Percentiles rank a stretch among this genome's conserved stretches.
These are phyloP conservation scores for Rhopalosiphum nymphaeae DNA, from an alignment of 2,888 invertebrate species.

Conservation along the genomic window DNA sequence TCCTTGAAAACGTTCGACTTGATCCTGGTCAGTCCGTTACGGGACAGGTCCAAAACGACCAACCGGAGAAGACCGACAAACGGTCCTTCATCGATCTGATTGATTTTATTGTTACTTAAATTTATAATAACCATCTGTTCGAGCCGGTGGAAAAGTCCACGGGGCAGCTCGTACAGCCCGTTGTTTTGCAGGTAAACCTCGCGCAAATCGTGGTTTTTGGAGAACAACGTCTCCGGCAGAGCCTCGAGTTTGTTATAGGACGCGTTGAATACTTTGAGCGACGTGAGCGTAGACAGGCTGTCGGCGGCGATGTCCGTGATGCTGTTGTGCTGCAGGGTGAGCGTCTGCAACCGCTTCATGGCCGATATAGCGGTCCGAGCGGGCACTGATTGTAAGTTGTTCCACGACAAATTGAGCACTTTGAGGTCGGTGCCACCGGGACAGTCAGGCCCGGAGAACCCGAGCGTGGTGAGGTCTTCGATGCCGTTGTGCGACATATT, in stretches of 20 bases:
- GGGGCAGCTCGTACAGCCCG: conserved; percentile 84
- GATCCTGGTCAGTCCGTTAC: conserved; percentile 86
- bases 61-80: conserved; percentile 87
- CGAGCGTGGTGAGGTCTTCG: conserved; percentile 82
- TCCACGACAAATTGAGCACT: conserved; percentile 84
- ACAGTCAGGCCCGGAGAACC: conserved; percentile 77
- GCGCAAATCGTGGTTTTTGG: conserved; percentile 83
- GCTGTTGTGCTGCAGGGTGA: conserved; percentile 86
- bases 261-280: conserved; percentile 85
- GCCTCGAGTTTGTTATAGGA: conserved; percentile 87
- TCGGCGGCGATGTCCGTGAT: conserved; percentile 84
- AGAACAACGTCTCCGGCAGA: conserved; percentile 85
- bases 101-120: conserved; percentile 86
- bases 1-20: conserved; percentile 89
- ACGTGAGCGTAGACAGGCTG: conserved; percentile 83
- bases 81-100: conserved; percentile 86
- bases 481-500: conserved; percentile 89
- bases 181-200: conserved; percentile 90
- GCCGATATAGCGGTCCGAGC: conserved; percentile 80
- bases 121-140: conserved; percentile 88
- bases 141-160: conserved; percentile 85
- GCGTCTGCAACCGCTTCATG: conserved; percentile 82
- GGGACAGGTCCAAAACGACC: conserved; percentile 86
- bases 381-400: conserved; percentile 80
- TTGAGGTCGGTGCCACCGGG: conserved; percentile 80